phyloP scores from a whole-genome alignment of 1,140 invertebrate genomes.

The Cydia fagiglandana region DNA sequence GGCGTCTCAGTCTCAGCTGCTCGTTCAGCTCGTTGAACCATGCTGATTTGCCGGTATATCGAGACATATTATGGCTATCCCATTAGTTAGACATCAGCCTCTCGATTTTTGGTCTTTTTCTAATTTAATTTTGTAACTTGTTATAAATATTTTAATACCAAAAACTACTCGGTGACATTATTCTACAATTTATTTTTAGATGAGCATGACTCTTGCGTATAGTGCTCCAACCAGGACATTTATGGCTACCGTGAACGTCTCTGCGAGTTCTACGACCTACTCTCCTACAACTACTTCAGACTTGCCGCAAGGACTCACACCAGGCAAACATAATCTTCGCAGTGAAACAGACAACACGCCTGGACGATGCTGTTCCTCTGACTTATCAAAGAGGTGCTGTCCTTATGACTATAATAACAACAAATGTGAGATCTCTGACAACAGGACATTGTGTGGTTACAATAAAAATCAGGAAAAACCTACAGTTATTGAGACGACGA shows the following conservation, averaged over 20 bases:
- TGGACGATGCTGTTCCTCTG: neutral
- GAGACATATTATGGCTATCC: too few species aligned
- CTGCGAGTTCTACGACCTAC: neutral
- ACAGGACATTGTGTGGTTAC: slow-evolving; percentile 1
- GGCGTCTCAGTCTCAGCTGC: neutral
- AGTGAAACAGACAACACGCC: neutral
- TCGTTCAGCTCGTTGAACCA: too few species aligned
- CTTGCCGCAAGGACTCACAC: neutral
- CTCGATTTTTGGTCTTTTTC: too few species aligned
- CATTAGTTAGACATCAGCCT: too few species aligned
- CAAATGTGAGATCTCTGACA: slow-evolving; percentile 4
- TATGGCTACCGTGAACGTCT: neutral
- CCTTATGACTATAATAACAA: neutral
- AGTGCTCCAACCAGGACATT: neutral
- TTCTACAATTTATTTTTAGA: neutral
- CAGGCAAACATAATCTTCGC: neutral
- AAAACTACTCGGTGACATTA: neutral
- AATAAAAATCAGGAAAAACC: slow-evolving; percentile 2
- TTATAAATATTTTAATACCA: too few species aligned
- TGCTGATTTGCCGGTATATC: too few species aligned
- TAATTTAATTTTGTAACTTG: too few species aligned
- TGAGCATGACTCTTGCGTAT: neutral
- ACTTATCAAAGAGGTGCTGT: neutral
- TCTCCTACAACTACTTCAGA: neutral
- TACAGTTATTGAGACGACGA: neutral